Percentiles rank a stretch among this genome's conserved stretches.
Conservation (phyloP, 2,888 invertebrate species). For the Galerucella pusilla region DNA sequence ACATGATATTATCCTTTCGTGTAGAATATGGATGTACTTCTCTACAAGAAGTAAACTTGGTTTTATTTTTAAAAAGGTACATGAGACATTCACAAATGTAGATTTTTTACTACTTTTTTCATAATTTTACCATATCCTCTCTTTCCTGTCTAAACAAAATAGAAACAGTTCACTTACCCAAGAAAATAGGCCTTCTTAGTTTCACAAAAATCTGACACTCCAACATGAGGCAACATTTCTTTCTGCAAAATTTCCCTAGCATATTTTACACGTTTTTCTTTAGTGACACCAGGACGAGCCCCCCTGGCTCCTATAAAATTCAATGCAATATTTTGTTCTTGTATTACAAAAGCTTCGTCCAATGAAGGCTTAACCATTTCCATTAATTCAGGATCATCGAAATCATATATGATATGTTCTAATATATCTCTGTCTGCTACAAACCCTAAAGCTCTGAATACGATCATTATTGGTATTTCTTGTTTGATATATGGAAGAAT, state of each 20-base stretch:
- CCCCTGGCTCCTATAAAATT: conserved; percentile 99
- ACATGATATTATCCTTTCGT: no score
- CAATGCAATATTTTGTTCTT: conserved; percentile 98
- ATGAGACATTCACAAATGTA: no score
- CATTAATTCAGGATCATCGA: conserved; percentile 99
- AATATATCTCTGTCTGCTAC: conserved; percentile 99
- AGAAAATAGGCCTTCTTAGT: conserved; percentile 99
- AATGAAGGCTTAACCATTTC: conserved; percentile 99
- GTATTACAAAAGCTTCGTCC: conserved; percentile 99
- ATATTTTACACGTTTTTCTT: conserved; percentile 99
- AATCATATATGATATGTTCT: conserved; percentile 99
- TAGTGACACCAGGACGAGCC: conserved; percentile 97
- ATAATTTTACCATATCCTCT: no score
- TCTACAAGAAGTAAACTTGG: no score
- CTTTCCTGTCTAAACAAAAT: no score
- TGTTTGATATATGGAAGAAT: conserved; percentile 99
- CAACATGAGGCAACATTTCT: conserved; percentile 99
- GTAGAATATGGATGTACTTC: no score
- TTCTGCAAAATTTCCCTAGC: conserved; percentile 99
- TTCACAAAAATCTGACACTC: conserved; percentile 99
- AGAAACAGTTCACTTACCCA: conserved; percentile 67
- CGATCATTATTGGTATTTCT: conserved; percentile 99
- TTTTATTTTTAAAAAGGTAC: no score
- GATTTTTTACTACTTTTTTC: no score
- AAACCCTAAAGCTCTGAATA: conserved; percentile 97